A percentile compares a stretch with the other conserved stretches of the same genome.
Conservation (phyloP, 2,113 vertebrate genomes). For the Elephas maximus region DNA sequence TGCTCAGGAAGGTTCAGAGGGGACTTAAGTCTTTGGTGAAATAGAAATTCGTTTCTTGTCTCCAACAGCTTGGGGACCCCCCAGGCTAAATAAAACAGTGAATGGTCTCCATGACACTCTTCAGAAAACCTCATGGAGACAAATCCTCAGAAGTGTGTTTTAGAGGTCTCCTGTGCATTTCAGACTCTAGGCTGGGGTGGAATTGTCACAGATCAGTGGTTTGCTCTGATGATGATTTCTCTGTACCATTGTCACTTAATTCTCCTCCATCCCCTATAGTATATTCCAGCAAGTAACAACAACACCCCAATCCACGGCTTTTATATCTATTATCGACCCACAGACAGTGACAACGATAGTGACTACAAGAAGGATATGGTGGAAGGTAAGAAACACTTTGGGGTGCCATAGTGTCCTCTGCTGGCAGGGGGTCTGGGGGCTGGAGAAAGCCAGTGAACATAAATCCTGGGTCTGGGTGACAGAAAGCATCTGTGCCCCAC, state of each 20-base stretch:
- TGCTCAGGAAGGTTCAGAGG: background rate
- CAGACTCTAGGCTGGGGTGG: background rate
- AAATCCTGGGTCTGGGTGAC: background rate
- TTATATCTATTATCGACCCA: conserved; percentile 98
- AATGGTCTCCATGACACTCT: background rate
- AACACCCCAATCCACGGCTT: conserved; percentile 99
- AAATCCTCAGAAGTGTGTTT: background rate
- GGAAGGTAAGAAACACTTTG: conserved; percentile 89
- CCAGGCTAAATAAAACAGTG: background rate
- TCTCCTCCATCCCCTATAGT: conserved; percentile 88
- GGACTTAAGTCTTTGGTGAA: background rate
- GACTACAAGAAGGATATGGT: conserved; percentile 99
- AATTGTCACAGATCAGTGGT: background rate
- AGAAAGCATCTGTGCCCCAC: background rate
- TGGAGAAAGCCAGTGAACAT: background rate
- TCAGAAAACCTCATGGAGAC: background rate
- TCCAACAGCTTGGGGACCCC: background rate
- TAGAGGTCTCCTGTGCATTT: background rate
- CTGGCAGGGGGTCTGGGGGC: background rate
- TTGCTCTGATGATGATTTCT: background rate
- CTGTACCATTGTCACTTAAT: conserved; percentile 18
- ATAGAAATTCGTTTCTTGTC: conserved; percentile 3
- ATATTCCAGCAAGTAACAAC: conserved; percentile 95
- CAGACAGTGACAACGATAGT: conserved; percentile 98
- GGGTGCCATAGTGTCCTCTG: background rate